A percentile compares a stretch with the other conserved stretches of the same genome.
Conservation (phyloP, 2,888 invertebrate species). For the Diachrysia chrysitis region DNA sequence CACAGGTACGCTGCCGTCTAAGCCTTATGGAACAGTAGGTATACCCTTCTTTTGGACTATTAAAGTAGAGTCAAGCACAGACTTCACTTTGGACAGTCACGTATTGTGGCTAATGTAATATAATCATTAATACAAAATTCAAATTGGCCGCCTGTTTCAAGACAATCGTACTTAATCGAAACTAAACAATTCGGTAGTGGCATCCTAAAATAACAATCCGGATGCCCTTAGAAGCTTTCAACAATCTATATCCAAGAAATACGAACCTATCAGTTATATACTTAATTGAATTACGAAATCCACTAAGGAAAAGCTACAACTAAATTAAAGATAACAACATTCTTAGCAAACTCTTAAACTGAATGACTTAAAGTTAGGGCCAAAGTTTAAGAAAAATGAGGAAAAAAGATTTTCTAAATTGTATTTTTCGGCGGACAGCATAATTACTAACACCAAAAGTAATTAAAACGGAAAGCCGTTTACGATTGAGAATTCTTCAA, state of each 20-base stretch:
- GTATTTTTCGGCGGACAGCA: constrained; percentile 26
- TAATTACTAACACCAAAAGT: constrained; percentile 44
- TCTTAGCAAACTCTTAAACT: constrained; percentile 1
- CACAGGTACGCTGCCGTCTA: constrained; percentile 11
- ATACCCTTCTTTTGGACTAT: neutral
- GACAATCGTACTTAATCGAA: constrained; percentile 44
- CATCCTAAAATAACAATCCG: constrained; percentile 62
- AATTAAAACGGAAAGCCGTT: constrained; percentile 50
- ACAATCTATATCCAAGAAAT: constrained; percentile 61
- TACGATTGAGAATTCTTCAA: constrained; percentile 45
- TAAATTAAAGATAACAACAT: neutral
- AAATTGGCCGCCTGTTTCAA: constrained; percentile 10
- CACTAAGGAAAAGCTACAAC: neutral
- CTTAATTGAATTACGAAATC: constrained; percentile 4
- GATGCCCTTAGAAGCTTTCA: constrained; percentile 30
- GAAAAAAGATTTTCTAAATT: constrained; percentile 15
- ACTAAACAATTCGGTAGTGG: constrained; percentile 59
- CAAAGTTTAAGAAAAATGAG: constrained; percentile 1
- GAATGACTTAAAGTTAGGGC: neutral
- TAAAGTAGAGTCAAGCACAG: neutral
- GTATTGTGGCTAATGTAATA: neutral
- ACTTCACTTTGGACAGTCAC: no score
- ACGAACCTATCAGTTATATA: constrained; percentile 41
- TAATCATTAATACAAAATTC: constrained; percentile 10
- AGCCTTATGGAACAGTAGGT: constrained; percentile 29